phyloP scores from a whole-genome alignment of 2,797 vertebrate genomes.

The Enteromius argenteus region DNA sequence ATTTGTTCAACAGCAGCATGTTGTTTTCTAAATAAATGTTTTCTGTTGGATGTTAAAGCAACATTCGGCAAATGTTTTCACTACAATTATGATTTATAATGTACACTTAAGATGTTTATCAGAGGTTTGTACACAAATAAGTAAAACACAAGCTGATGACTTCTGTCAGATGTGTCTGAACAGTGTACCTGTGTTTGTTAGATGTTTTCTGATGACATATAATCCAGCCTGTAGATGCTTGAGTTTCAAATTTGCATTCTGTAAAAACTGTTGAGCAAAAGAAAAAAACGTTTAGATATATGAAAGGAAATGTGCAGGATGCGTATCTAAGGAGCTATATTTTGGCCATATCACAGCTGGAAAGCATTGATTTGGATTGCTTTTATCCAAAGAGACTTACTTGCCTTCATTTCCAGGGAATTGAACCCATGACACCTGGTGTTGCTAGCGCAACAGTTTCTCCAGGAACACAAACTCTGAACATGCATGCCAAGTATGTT shows the following conservation, averaged over 20 bases:
- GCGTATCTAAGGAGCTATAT: background rate
- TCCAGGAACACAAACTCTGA: background rate
- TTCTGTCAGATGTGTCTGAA: background rate
- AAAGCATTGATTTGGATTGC: background rate
- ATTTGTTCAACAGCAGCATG: background rate
- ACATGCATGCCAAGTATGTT: background rate
- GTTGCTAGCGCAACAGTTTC: background rate
- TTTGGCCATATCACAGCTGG: conserved; percentile 13
- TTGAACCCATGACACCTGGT: background rate
- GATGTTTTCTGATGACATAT: background rate
- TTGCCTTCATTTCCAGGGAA: background rate
- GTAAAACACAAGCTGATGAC: background rate
- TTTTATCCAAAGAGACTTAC: background rate
- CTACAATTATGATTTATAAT: background rate
- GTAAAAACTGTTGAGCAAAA: background rate
- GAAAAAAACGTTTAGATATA: background rate
- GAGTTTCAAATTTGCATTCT: background rate
- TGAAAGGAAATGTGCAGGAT: background rate
- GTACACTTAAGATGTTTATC: background rate
- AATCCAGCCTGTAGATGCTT: background rate
- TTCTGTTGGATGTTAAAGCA: background rate
- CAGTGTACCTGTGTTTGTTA: background rate
- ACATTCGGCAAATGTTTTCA: background rate
- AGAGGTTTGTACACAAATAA: background rate
- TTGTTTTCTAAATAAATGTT: background rate